A percentile compares a stretch with the other conserved stretches of the same genome.
Conservation (phyloP, 2,797 vertebrate genomes). For the Phalanger gymnotis region DNA sequence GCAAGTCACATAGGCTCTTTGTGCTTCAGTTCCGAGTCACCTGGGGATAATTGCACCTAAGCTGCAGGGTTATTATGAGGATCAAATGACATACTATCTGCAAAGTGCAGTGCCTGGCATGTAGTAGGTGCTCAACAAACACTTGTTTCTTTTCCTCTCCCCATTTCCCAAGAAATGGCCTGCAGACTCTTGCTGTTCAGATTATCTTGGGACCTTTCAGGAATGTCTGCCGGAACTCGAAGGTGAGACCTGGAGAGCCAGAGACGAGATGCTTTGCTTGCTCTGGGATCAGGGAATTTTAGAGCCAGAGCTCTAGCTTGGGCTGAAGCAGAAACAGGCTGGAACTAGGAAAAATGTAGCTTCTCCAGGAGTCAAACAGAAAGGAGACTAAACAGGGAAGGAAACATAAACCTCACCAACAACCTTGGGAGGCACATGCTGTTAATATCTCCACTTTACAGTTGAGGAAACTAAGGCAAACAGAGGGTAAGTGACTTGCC, state of each 20-base stretch:
- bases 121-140: neutral
- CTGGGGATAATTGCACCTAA: neutral
- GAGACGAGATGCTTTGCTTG: neutral
- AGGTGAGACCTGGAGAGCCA: neutral
- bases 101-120: neutral
- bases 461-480: neutral
- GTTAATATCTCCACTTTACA: neutral
- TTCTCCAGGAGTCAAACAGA: neutral
- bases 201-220: neutral
- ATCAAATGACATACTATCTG: neutral
- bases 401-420: neutral
- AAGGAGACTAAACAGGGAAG: neutral
- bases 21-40: neutral
- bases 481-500: neutral
- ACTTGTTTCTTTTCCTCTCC: neutral
- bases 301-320: neutral
- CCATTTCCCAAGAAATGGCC: neutral
- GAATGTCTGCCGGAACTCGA: neutral
- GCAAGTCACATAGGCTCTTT: neutral
- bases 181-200: neutral
- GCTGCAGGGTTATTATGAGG: neutral
- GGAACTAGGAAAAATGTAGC: neutral
- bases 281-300: neutral
- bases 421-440: neutral
- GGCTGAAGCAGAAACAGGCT: neutral